Base-by-base conservation (phyloP, 2,797 vertebrate genomes). In the Melanitta fusca region DNA sequence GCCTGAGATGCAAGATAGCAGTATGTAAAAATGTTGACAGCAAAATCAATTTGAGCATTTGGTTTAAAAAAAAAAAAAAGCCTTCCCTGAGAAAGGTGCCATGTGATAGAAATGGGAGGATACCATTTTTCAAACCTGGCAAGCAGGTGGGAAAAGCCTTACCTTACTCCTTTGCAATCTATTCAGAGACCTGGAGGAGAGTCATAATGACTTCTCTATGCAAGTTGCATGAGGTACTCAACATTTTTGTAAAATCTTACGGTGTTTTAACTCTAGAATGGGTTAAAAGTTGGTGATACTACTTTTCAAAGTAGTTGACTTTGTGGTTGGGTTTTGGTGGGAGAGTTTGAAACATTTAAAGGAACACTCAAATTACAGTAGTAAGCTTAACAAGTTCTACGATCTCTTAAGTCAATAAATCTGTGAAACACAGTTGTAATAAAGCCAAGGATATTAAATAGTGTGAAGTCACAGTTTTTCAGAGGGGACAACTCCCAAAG, bases 251-350 rank as follows among this genome's bases (percentile, higher is more conserved):
- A 32, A 25, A 41, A 9, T 10, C n/a, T 8, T 2, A 1, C 1
- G 1, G 2, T 2, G 9, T 8, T 8, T 16, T 6, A 45, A 0
- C 43, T 66, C n/a, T 8, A 13, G 61, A 49, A 7, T 0, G 34
- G 51, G 43, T 16, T 72, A 28, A 5, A 20, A n/a, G 30, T 10
- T 1, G 30, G 45, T 71, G 11, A 0, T 0, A 14, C 10, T 3
- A 4, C 58, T 13, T 28, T 3, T 30, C 24, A 3, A 4, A 27
- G 45, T 0, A 10, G 13, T 1, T 3, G 15, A 19, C 25, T 36
- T 8, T 28, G 47, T 11, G 18, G 79, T 2, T 64, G 85, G 39
- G 21, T 14, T 41, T 28, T 11, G 43, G 45, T 6, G 30, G 13
- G 9, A 15, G 32, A 38, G 51, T 36, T n/a, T 4, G 51, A 17